Evolutionary conservation across 2,888 invertebrate species (phyloP), one percentile per base, ranked within the genome.

Genomic region (Ophioninae sp.): DNA sequence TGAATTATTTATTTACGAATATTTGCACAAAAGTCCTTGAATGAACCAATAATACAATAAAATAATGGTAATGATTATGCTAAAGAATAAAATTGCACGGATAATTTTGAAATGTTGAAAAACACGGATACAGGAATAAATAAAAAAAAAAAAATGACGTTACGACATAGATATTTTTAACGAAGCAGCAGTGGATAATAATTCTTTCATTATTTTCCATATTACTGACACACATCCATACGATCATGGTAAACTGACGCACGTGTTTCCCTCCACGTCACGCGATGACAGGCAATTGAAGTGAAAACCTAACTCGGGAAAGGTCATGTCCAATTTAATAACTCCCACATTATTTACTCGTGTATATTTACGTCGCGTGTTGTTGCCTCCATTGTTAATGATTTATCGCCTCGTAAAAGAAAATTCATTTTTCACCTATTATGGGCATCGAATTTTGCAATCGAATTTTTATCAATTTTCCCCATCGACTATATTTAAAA

Each of bases 151-250:
- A 17, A 50, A 0, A 41, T 6, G 17, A 3, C 2, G 50, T 50
- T 50, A 50, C 13, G 50, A 50, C 17, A 50, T 50, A 50, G 13
- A 50, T 50, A 50, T 50, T 17, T 50, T 13, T 13, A 50, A 50
- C 17, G 68, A 50, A 23, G 23, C 23, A 62, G 59, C 13, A 67
- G 6, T 17, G 50, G 13, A 6, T 21, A 74, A 68, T 68, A 80
- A 80, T 80, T 79, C 73, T 67, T 73, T 21, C 13, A 79, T 73
- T 74, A 37, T 79, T 73, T 79, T 79, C 20, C 67, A 13, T 74
- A 61, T 68, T 73, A 44, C 73, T 74, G 68, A 74, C 67, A 74
- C 73, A 50, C 50, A 50, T 50, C 41, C 79, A 61, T 50, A 62
- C 68, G 37, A 79, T 79, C 61, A 44, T 61, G 67, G 67, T 68